phyloP scores from a whole-genome alignment of 2,888 invertebrate genomes.

The Caenorhabditis sinica region DNA sequence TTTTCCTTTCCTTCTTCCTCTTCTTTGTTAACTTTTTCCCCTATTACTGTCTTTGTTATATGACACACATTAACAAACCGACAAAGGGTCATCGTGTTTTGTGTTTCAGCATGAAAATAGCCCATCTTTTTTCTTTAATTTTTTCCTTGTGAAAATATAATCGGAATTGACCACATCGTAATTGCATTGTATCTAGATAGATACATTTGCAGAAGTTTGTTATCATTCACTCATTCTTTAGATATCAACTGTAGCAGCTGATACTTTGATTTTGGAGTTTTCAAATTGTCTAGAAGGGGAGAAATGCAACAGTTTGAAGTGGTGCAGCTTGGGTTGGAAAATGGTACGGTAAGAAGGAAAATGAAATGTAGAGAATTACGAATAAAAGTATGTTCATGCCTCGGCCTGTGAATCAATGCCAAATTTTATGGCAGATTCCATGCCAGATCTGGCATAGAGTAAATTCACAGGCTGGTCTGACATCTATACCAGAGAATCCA shows the following conservation, averaged over 20 bases:
- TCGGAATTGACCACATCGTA: constrained; percentile 11
- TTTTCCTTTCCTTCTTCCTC: not conserved
- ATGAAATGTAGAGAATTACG: no score
- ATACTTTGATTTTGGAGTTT: constrained; percentile 12
- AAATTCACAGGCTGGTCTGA: no score
- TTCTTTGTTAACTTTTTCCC: constrained; percentile 33
- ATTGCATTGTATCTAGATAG: constrained; percentile 11
- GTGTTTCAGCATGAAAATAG: constrained; percentile 3
- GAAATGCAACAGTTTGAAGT: not conserved
- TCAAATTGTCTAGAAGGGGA: constrained; percentile 7
- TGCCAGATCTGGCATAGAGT: no score
- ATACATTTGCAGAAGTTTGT: constrained; percentile 20
- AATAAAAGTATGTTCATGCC: no score
- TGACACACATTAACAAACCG: not conserved
- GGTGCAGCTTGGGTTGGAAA: not conserved
- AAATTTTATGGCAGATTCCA: no score
- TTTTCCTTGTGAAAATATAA: constrained; percentile 2
- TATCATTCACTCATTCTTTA: constrained; percentile 27
- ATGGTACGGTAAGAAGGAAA: no score
- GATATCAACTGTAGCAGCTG: constrained; percentile 23
- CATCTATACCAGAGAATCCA: no score
- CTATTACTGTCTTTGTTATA: constrained; percentile 29
- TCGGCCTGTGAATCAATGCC: no score
- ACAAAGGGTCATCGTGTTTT: constrained; percentile 34
- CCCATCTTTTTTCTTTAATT: not conserved